Conservation (phyloP, 2,797 vertebrate species). For the Buphagus erythrorhynchus region DNA sequence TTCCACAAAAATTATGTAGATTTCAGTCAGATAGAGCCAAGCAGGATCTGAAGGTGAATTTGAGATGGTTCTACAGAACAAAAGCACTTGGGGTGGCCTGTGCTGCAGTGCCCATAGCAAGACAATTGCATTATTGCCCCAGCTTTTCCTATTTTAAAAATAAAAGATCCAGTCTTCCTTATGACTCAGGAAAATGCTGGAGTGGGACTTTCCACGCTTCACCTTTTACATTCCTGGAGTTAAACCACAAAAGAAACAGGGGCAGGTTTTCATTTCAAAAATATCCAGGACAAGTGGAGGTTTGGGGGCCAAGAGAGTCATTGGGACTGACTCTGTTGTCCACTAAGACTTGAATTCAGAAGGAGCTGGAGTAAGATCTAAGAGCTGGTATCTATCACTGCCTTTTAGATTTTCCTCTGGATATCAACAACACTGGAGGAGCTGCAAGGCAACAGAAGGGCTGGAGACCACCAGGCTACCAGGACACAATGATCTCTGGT, state of each 20-base stretch:
- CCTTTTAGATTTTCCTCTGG: background rate
- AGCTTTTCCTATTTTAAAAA: background rate
- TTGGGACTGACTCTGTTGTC: background rate
- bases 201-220: background rate
- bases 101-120: background rate
- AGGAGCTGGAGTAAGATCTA: background rate
- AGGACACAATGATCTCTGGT: background rate
- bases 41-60: background rate
- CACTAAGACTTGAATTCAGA: background rate
- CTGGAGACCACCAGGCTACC: background rate
- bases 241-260: background rate
- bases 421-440: background rate
- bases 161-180: background rate
- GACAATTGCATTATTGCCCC: background rate
- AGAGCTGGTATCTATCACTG: background rate
- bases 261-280: background rate
- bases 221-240: background rate
- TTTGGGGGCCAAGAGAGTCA: background rate
- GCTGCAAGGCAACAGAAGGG: background rate
- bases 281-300: background rate
- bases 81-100: background rate
- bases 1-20: background rate
- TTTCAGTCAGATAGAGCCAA: background rate
- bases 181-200: background rate
- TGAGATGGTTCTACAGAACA: background rate